Conservation (phyloP, 2,113 vertebrate genomes). For the Papio anubis region DNA sequence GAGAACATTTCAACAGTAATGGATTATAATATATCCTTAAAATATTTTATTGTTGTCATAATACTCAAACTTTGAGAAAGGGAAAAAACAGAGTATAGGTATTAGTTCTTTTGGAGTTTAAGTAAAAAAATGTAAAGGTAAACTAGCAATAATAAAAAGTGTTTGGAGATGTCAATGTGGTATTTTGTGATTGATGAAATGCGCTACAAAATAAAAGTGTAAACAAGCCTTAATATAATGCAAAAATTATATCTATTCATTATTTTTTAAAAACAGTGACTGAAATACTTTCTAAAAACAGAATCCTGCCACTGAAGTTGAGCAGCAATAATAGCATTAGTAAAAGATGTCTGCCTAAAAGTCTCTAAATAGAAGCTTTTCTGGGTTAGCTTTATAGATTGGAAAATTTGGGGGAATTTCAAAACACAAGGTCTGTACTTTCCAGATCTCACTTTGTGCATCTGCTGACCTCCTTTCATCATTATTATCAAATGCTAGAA, state of each 20-base stretch:
- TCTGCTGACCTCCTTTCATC: not conserved
- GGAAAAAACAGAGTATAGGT: not conserved
- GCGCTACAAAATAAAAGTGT: not conserved
- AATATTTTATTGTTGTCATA: constrained; percentile 21
- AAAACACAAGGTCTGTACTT: not conserved
- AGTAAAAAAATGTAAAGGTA: not conserved
- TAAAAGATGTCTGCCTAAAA: constrained; percentile 30
- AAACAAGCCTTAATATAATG: constrained; percentile 41
- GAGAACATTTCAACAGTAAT: not conserved
- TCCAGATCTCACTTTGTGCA: not conserved
- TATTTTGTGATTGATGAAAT: constrained; percentile 22
- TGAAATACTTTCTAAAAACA: constrained; percentile 55
- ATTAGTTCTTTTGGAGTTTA: not conserved
- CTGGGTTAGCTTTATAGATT: not conserved
- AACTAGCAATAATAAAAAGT: constrained; percentile 25
- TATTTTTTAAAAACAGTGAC: constrained; percentile 46
- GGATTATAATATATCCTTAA: not conserved
- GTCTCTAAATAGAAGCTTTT: constrained; percentile 41
- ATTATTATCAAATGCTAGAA: not conserved
- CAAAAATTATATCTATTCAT: constrained; percentile 62
- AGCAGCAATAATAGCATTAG: not conserved
- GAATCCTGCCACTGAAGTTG: constrained; percentile 36
- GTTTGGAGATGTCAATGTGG: not conserved
- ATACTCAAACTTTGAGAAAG: constrained; percentile 24
- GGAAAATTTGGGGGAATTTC: not conserved